Percentiles rank a stretch among this genome's conserved stretches.
Conservation (phyloP, 2,797 vertebrate genomes). For the Diglossa cyanea region DNA sequence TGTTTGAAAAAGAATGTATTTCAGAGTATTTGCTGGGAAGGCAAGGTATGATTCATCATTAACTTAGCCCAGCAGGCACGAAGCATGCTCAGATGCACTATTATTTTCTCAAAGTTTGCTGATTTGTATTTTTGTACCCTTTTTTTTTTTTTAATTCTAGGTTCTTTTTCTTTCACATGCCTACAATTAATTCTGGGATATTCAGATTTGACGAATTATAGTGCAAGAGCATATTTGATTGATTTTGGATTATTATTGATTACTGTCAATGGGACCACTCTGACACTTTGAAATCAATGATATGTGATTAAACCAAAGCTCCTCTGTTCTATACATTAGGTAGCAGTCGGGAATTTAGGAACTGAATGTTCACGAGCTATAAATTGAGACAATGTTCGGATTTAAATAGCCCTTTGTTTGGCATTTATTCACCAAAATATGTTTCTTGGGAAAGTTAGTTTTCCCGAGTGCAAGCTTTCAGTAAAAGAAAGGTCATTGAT, state of each 20-base stretch:
- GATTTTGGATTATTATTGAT: conserved; percentile 84
- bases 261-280: conserved; percentile 77
- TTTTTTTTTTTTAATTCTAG: neutral
- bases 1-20: neutral
- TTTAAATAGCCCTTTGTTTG: conserved; percentile 76
- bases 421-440: conserved; percentile 70
- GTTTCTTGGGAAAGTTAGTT: conserved; percentile 74
- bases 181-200: conserved; percentile 72
- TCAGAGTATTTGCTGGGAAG: neutral
- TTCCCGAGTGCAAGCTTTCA: conserved; percentile 66
- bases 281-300: conserved; percentile 76
- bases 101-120: neutral
- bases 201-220: conserved; percentile 78
- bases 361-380: conserved; percentile 70
- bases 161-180: conserved; percentile 6
- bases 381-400: conserved; percentile 69
- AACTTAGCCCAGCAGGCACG: neutral
- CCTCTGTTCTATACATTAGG: conserved; percentile 40
- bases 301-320: conserved; percentile 75
- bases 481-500: conserved; percentile 76
- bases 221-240: conserved; percentile 74
- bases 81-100: neutral
- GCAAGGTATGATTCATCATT: conserved; percentile 18
- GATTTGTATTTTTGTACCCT: neutral
- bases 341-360: conserved; percentile 59